phyloP scores from a whole-genome alignment of 2,113 vertebrate species.

The Noctilio leporinus region DNA sequence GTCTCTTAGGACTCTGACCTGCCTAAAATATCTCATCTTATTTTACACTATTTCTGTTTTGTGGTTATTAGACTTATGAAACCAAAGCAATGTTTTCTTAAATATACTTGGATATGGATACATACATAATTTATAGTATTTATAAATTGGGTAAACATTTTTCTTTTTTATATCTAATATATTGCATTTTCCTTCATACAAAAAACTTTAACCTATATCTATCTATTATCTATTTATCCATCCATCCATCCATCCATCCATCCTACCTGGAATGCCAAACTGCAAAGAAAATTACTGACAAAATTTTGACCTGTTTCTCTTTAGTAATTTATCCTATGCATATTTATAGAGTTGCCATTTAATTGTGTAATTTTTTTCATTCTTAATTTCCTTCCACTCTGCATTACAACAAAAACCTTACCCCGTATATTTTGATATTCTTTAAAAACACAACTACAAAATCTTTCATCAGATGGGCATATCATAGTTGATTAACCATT shows the following conservation, averaged over 20 bases:
- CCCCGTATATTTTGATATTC: background rate
- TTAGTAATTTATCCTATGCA: background rate
- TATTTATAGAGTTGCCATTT: background rate
- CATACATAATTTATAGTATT: background rate
- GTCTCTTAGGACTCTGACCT: background rate
- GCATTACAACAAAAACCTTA: background rate
- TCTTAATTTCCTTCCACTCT: background rate
- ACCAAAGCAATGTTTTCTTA: background rate
- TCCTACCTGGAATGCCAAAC: background rate
- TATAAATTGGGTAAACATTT: background rate
- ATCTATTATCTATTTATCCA: background rate
- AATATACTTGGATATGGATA: background rate
- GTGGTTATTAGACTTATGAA: background rate
- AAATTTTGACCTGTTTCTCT: background rate
- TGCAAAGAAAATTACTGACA: background rate
- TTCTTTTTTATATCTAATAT: background rate
- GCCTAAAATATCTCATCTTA: background rate
- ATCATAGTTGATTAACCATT: background rate
- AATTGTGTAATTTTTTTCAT: background rate
- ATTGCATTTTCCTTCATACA: background rate
- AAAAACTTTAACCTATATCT: background rate
- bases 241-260: background rate
- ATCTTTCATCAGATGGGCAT: background rate
- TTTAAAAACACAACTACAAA: background rate
- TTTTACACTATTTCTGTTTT: background rate